Conservation (phyloP, 2,888 invertebrate species). For the Acleris literana region DNA sequence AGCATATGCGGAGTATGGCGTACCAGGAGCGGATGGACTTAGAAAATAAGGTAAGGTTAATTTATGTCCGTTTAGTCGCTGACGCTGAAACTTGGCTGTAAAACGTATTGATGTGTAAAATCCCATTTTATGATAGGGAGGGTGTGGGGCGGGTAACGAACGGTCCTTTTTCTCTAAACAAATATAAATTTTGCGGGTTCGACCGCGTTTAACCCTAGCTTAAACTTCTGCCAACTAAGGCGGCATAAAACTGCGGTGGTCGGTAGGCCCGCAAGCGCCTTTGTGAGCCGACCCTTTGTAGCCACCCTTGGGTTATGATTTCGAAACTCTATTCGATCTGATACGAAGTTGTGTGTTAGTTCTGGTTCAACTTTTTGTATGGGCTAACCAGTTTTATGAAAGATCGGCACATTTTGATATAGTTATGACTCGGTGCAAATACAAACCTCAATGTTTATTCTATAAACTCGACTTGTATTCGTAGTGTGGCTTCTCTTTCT, state of each 20-base stretch:
- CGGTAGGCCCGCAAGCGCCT: conserved; percentile 60
- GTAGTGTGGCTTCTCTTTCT: no score
- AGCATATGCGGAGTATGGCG: conserved; percentile 90
- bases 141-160: conserved; percentile 17
- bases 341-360: conserved; percentile 39
- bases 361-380: conserved; percentile 34
- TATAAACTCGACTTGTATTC: no score
- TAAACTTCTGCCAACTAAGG: conserved; percentile 63
- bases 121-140: conserved; percentile 30
- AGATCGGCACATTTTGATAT: conserved; percentile 18
- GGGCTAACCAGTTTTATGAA: conserved; percentile 23
- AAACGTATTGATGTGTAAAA: conserved; percentile 32
- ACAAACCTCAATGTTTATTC: no score
- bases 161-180: conserved; percentile 56
- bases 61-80: conserved; percentile 11
- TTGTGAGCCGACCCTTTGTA: conserved; percentile 53
- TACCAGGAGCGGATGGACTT: conserved; percentile 66
- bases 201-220: conserved; percentile 56
- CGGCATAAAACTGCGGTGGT: conserved; percentile 57
- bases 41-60: conserved; percentile 68
- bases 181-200: conserved; percentile 56
- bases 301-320: conserved; percentile 60
- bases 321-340: conserved; percentile 45
- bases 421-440: background rate
- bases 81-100: conserved; percentile 14